Percentiles rank a stretch among this genome's conserved stretches.
Evolutionary conservation across 1,140 invertebrate genomes (phyloP).

Genomic region (Pseudachorutes palmiensis): DNA sequence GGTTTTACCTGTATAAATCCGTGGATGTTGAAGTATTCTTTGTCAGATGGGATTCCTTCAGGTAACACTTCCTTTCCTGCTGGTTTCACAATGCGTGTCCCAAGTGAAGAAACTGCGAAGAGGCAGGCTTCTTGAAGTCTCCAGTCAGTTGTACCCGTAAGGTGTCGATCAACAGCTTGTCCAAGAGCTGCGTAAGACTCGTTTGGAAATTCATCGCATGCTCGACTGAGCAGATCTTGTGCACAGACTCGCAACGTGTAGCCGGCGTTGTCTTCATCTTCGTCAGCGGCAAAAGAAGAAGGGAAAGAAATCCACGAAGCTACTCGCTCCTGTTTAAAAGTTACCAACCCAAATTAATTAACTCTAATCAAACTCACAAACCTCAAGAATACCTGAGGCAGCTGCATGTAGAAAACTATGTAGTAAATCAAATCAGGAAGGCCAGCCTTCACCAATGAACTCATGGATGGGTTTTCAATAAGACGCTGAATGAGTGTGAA

Average conservation of each 20-base stretch:
- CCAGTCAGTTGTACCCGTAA: constrained; percentile 54
- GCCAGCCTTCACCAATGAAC: constrained; percentile 53
- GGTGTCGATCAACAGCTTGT: constrained; percentile 55
- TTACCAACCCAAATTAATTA: constrained; percentile 38
- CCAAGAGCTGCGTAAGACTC: constrained; percentile 54
- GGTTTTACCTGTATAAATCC: constrained; percentile 53
- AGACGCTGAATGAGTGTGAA: constrained; percentile 56
- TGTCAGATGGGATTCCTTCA: not conserved
- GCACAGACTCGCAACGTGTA: constrained; percentile 68
- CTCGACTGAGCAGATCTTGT: constrained; percentile 55
- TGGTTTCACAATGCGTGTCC: constrained; percentile 26
- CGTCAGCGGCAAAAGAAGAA: constrained; percentile 68
- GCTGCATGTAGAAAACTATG: constrained; percentile 65
- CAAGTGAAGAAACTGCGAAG: constrained; percentile 45
- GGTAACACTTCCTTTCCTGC: not conserved
- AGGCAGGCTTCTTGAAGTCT: constrained; percentile 68
- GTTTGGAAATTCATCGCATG: constrained; percentile 53
- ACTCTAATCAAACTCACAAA: constrained; percentile 6
- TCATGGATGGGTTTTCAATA: constrained; percentile 15
- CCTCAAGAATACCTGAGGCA: constrained; percentile 55
- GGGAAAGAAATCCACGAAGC: constrained; percentile 61
- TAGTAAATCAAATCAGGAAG: constrained; percentile 65
- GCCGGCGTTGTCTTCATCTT: constrained; percentile 60
- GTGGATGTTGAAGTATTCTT: constrained; percentile 57
- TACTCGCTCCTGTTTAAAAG: constrained; percentile 40